Evolutionary conservation across 2,888 invertebrate genomes (phyloP), one percentile per base, ranked within the genome.

Genomic region (Eulithis testata): DNA sequence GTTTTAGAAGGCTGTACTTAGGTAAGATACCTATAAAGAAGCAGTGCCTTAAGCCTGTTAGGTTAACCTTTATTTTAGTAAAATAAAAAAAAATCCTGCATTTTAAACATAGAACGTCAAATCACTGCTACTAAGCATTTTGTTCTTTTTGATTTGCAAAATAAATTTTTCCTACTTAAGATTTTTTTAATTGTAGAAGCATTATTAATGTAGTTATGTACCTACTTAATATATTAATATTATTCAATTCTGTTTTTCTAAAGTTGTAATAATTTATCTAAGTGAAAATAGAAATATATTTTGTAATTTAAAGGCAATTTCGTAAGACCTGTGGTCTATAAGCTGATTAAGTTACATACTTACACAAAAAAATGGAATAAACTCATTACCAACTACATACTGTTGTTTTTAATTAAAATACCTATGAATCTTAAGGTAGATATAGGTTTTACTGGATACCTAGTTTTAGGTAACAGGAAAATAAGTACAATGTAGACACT

Each of bases 241-340:
- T 9, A 11, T 36, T 52, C 52, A 11, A 40, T 36, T 36, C 37
- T 53, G 53, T 37, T 51, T 47, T 45, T 43, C 57, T 44, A 36
- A 52, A 49, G 11, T 54, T 51, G 49, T 59, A 43, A n/a, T 58
- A 47, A 14, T 14, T 43, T 43, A 8, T 7, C 4, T 50, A 56
- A 56, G 49, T 58, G 36, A 47, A 56, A 14, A 27, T 49, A 50
- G 36, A 62, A 47, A 45, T 14, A 31, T 54, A 59, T 47, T 53
- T 59, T 71, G 70, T 64, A 63, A 71, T 65, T 61, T 58, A 70
- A 50, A 60, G 14, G 52, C 62, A 52, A 31, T 55, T 44, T 62
- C 61, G 91, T 91, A 91, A 89, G 92, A 90, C 91, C 91, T 82
- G 61, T 92, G 91, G 91, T 91, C 91, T 90, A 76, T 89, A 90